Evolutionary conservation across 2,888 invertebrate genomes (phyloP).

Genomic region (Habrosyne pyritoides): DNA sequence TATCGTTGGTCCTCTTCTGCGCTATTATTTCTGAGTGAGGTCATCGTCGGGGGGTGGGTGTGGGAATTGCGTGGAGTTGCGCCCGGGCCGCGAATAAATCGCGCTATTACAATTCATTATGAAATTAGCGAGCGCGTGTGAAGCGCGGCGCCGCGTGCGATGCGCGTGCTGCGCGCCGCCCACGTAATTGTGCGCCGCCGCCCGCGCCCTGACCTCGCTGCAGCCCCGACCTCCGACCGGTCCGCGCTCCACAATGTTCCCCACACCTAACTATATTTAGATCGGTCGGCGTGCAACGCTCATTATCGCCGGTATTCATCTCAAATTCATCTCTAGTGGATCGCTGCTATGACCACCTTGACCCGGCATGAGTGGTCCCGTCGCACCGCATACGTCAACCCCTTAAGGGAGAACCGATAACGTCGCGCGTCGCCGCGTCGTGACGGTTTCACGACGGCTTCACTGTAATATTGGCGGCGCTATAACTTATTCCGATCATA

Average conservation of each 20-base stretch:
- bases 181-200: slow-evolving; percentile 21
- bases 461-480: neutral
- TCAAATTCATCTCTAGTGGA: neutral
- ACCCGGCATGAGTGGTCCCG: neutral
- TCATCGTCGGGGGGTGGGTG: neutral
- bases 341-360: neutral
- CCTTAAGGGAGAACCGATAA: too few relatives aligned
- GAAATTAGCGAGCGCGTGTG: slow-evolving; percentile 3
- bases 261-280: neutral
- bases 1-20: too few relatives aligned
- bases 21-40: too few relatives aligned
- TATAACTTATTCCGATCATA: neutral
- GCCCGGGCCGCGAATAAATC: neutral
- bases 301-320: neutral
- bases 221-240: neutral
- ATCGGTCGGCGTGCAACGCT: neutral
- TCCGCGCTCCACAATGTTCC: neutral
- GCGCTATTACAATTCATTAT: neutral
- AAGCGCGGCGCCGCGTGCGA: slow-evolving; percentile 3
- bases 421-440: too few relatives aligned
- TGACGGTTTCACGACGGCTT: too few relatives aligned
- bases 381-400: too few relatives aligned
- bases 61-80: neutral
- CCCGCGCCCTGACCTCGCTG: neutral
- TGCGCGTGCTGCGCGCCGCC: slow-evolving; percentile 1